Percentiles rank a stretch among this genome's conserved stretches.
phyloP scores from a whole-genome alignment of 2,113 vertebrate genomes.

The Galeopterus variegatus region DNA sequence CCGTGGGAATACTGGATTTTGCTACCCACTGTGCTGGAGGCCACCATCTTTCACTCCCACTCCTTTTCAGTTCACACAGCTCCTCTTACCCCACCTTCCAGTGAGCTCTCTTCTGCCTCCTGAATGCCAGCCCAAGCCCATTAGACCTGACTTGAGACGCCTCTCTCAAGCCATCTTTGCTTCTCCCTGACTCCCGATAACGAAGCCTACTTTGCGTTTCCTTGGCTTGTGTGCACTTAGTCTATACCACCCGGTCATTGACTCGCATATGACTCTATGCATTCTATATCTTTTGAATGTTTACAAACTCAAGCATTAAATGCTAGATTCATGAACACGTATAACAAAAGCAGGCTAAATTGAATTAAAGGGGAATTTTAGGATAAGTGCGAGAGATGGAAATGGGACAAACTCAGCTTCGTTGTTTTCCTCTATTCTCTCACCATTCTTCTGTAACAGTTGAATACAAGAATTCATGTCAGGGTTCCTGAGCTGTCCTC shows the following conservation, averaged over 20 bases:
- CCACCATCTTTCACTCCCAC: background rate
- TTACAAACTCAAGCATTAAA: background rate
- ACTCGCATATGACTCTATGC: background rate
- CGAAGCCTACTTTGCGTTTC: background rate
- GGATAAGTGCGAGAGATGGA: background rate
- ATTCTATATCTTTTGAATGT: background rate
- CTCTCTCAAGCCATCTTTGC: background rate
- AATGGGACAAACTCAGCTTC: conserved; percentile 6
- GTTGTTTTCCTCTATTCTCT: background rate
- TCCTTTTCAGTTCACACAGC: background rate
- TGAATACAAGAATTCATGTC: background rate
- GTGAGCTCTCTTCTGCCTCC: background rate
- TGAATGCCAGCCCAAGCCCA: background rate
- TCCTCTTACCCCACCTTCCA: background rate
- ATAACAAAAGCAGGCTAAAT: background rate
- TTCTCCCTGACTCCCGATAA: no score
- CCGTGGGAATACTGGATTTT: background rate
- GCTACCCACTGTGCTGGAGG: background rate
- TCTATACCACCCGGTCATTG: background rate
- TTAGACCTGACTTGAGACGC: no score
- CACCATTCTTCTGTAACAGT: background rate
- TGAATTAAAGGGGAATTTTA: background rate
- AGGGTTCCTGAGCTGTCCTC: background rate
- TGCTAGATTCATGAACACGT: background rate
- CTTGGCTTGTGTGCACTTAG: background rate